These are phyloP conservation scores for Muscicapa striata DNA, from an alignment of 2,797 vertebrate genomes.

Conservation along the genomic window DNA sequence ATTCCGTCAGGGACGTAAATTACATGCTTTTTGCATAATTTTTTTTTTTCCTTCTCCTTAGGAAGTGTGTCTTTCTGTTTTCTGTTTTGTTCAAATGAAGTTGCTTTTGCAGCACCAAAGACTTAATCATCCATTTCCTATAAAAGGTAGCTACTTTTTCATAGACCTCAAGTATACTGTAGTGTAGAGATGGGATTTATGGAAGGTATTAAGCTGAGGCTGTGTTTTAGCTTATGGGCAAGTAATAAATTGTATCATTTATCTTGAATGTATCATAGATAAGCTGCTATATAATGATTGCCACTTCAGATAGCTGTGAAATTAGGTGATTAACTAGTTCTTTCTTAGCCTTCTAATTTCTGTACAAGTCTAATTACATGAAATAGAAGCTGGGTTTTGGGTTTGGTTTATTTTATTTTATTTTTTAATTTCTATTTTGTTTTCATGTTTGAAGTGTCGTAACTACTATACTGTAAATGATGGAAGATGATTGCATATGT, in stretches of 20 bases:
- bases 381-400: conserved; percentile 94
- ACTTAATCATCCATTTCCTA: conserved; percentile 97
- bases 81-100: conserved; percentile 85
- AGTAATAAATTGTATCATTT: conserved; percentile 99
- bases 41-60: conserved; percentile 61
- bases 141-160: conserved; percentile 98
- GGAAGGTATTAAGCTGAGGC: conserved; percentile 87
- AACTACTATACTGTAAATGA: conserved; percentile 99
- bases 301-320: conserved; percentile 99
- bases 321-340: conserved; percentile 97
- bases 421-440: conserved; percentile 84
- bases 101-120: conserved; percentile 99
- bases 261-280: conserved; percentile 99
- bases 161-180: conserved; percentile 96
- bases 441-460: conserved; percentile 98
- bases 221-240: conserved; percentile 96
- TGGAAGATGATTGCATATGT: conserved; percentile 93
- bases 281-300: conserved; percentile 99
- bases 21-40: conserved; percentile 81
- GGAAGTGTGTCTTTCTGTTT: conserved; percentile 77
- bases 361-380: conserved; percentile 97
- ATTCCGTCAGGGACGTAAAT: conserved; percentile 99
- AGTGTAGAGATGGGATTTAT: conserved; percentile 92
- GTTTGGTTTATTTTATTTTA: conserved; percentile 66
- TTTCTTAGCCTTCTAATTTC: conserved; percentile 94